These are phyloP conservation scores for Diachasma alloeum DNA, from an alignment of 1,140 invertebrate genomes.

Conservation along the genomic window DNA sequence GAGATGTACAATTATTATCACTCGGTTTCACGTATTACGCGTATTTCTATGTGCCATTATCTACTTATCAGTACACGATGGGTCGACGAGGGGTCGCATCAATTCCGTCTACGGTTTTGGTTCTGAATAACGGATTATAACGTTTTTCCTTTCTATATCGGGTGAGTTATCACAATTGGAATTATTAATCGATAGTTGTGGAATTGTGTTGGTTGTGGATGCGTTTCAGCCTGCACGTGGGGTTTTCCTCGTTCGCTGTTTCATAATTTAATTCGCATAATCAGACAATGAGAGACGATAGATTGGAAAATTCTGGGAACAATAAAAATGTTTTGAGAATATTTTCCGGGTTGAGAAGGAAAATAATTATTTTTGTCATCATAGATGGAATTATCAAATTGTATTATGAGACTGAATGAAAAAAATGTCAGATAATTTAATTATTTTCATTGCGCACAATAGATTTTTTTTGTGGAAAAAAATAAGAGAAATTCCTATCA, in stretches of 20 bases:
- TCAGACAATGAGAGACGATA: too few relatives aligned
- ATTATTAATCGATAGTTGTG: background rate
- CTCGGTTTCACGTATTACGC: slow-evolving; percentile 14
- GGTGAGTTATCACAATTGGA: background rate
- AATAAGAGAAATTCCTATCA: background rate
- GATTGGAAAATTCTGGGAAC: too few relatives aligned
- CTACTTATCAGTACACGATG: slow-evolving; percentile 29
- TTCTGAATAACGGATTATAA: background rate
- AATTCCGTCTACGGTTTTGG: background rate
- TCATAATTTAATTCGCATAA: background rate
- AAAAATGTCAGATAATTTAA: too few relatives aligned
- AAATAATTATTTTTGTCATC: too few relatives aligned
- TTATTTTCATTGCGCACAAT: too few relatives aligned
- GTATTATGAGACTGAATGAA: too few relatives aligned
- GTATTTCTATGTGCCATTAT: slow-evolving; percentile 32
- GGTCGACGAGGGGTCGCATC: slow-evolving; percentile 28
- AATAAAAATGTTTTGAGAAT: too few relatives aligned
- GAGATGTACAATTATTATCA: background rate
- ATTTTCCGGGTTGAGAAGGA: too few relatives aligned
- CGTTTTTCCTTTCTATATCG: background rate
- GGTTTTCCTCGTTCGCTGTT: background rate
- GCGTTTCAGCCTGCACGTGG: background rate
- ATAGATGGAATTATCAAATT: too few relatives aligned
- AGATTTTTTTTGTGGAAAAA: background rate
- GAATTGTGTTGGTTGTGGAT: background rate